A percentile compares a stretch with the other conserved stretches of the same genome.
phyloP scores from a whole-genome alignment of 92 coral and sea anemone genomes.

The Hydrozoanthus gracilis region DNA sequence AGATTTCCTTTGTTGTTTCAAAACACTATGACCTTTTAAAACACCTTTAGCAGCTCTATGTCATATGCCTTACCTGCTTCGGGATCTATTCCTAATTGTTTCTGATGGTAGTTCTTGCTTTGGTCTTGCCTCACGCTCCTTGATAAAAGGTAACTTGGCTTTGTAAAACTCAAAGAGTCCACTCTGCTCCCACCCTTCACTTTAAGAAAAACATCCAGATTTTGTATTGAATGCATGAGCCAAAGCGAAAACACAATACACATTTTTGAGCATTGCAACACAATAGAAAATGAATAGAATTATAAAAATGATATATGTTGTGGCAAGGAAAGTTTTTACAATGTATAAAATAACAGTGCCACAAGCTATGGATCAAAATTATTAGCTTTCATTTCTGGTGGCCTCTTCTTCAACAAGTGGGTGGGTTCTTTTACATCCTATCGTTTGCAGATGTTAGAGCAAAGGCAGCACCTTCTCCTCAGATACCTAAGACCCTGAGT shows the following conservation, averaged over 20 bases:
- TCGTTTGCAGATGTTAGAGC: too few relatives aligned
- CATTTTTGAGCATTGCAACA: too few relatives aligned
- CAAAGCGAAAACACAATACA: neutral
- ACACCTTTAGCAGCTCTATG: neutral
- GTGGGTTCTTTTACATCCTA: too few relatives aligned
- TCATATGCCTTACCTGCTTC: slow-evolving; percentile 47
- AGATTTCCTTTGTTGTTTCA: neutral
- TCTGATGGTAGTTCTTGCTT: slow-evolving; percentile 69
- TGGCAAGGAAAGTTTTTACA: too few relatives aligned
- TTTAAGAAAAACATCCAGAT: slow-evolving; percentile 34
- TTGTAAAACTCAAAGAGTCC: slow-evolving; percentile 97
- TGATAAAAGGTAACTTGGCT: slow-evolving; percentile 88
- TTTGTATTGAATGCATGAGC: neutral
- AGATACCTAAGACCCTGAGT: too few relatives aligned
- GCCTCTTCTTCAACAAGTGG: too few relatives aligned
- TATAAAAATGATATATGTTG: too few relatives aligned
- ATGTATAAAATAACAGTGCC: too few relatives aligned
- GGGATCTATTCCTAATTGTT: slow-evolving; percentile 44
- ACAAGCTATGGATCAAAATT: too few relatives aligned
- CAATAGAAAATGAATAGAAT: too few relatives aligned
- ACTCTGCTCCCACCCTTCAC: slow-evolving; percentile 99
- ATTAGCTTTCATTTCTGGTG: too few relatives aligned
- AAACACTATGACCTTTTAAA: neutral
- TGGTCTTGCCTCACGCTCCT: slow-evolving; percentile 85
- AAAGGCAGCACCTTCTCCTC: too few relatives aligned